These are phyloP conservation scores for Anser brachyrhynchus DNA, from an alignment of 2,113 vertebrate genomes.

Conservation along the genomic window DNA sequence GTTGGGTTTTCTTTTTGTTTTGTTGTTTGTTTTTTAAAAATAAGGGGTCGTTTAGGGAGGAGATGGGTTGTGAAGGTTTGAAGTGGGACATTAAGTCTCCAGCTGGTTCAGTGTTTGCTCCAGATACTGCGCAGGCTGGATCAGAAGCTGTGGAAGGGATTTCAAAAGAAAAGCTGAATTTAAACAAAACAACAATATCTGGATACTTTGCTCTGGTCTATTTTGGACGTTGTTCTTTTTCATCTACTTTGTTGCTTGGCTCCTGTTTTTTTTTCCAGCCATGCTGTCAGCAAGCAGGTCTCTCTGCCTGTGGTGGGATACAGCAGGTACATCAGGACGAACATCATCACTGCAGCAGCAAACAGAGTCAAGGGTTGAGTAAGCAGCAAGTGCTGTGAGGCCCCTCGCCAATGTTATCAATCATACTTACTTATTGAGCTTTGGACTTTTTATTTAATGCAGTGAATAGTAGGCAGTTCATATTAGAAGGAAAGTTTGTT, in stretches of 20 bases:
- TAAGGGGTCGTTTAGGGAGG: not conserved
- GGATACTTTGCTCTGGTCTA: not conserved
- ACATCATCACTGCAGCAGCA: not conserved
- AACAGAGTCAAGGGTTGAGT: not conserved
- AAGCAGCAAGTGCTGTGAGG: not conserved
- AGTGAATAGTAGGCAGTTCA: not conserved
- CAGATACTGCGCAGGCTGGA: not conserved
- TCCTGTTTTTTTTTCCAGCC: not conserved
- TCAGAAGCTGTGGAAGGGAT: not conserved
- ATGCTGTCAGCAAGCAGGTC: fast-evolving
- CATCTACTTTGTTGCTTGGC: fast-evolving
- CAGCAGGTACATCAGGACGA: not conserved
- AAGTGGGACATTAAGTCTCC: not conserved
- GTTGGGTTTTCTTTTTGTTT: not conserved
- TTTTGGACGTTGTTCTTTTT: not conserved
- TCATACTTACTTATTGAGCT: not conserved
- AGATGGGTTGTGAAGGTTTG: not conserved
- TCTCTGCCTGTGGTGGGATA: not conserved
- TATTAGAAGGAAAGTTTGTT: not conserved
- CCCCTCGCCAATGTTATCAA: not conserved
- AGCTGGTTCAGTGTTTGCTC: not conserved
- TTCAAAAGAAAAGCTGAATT: not conserved
- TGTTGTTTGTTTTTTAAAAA: not conserved
- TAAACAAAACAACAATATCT: not conserved
- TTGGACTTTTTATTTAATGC: not conserved